phyloP scores from a whole-genome alignment of 2,797 vertebrate genomes.

The Gambelia wislizenii region DNA sequence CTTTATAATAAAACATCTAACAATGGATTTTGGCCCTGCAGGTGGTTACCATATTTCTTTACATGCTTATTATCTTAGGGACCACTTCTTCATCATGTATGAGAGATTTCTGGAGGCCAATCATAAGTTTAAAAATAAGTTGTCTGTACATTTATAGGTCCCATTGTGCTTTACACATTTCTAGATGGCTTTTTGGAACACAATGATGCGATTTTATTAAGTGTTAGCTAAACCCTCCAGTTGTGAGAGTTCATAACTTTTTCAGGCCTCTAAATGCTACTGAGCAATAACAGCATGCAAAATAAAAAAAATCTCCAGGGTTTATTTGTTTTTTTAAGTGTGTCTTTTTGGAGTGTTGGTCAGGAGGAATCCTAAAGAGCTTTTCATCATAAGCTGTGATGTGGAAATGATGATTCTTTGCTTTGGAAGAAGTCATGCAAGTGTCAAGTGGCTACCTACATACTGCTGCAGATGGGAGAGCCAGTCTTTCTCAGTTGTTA shows the following conservation, averaged over 20 bases:
- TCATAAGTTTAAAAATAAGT: neutral
- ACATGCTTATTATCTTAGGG: conserved; percentile 23
- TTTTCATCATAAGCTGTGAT: neutral
- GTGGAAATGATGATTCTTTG: neutral
- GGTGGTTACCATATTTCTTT: conserved; percentile 1
- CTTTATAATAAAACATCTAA: neutral
- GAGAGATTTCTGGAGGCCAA: conserved; percentile 24
- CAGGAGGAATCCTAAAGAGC: neutral
- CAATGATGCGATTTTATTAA: conserved; percentile 29
- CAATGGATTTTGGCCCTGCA: neutral
- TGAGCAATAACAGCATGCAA: conserved; percentile 3
- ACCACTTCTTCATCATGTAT: fast-evolving
- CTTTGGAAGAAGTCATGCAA: neutral
- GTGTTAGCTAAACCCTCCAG: conserved; percentile 49
- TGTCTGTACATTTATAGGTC: conserved; percentile 28
- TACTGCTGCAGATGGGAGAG: neutral
- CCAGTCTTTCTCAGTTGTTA: neutral
- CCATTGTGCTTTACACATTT: conserved; percentile 24
- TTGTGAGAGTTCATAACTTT: conserved; percentile 14
- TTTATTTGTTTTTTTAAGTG: neutral
- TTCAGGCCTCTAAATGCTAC: conserved; percentile 4
- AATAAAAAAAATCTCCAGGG: neutral
- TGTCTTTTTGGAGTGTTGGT: neutral
- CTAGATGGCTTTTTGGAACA: conserved; percentile 35
- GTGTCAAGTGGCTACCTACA: neutral